Evolutionary conservation across 1,140 invertebrate species (phyloP).

Genomic region (Samia ricini): DNA sequence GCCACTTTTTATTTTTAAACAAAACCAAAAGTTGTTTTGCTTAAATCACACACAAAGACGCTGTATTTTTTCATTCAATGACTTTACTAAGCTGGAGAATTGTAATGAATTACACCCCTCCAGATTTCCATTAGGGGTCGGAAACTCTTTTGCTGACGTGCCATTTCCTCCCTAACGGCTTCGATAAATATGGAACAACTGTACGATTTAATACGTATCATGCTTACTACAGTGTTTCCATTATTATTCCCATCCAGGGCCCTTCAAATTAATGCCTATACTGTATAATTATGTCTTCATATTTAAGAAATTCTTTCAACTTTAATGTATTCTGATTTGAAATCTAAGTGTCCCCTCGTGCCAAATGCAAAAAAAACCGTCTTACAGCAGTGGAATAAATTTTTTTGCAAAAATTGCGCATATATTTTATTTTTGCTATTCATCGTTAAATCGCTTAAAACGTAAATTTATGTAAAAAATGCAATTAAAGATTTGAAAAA

Average conservation of each 20-base stretch:
- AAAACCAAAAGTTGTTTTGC: too few relatives aligned
- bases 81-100: neutral
- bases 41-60: neutral
- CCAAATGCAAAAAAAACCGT: too few relatives aligned
- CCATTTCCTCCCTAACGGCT: neutral
- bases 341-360: too few relatives aligned
- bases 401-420: too few relatives aligned
- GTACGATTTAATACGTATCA: neutral
- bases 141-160: slow-evolving; percentile 3
- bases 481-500: too few relatives aligned
- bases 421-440: too few relatives aligned
- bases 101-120: neutral
- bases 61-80: neutral
- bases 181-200: slow-evolving; percentile 2
- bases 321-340: too few relatives aligned
- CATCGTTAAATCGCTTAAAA: too few relatives aligned
- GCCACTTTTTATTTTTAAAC: too few relatives aligned
- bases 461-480: too few relatives aligned
- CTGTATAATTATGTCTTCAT: neutral
- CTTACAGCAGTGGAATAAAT: too few relatives aligned
- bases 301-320: too few relatives aligned
- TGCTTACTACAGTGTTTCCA: neutral
- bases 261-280: neutral
- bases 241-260: neutral
- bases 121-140: neutral